Evolutionary conservation across 2,888 invertebrate genomes (phyloP), one percentile per base, ranked within the genome.

Genomic region (Ophion ventricosus): DNA sequence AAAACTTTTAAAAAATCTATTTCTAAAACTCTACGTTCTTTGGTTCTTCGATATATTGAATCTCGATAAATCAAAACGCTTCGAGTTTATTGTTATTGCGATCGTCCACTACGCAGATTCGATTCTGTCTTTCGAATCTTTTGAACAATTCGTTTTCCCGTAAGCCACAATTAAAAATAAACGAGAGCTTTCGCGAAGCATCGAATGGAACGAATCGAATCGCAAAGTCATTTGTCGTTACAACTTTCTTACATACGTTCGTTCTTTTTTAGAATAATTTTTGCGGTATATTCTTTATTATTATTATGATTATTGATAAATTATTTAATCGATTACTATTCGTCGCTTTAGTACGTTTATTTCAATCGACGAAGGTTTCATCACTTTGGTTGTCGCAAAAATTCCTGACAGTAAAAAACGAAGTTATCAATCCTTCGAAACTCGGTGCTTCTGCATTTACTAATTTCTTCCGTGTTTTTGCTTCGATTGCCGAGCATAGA

Each of bases 361-460:
- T 82, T 80, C 20, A 54, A 64, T 77, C 59, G 63, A 76, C 8
- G 66, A 78, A 78, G 77, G 70, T 74, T 74, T 72, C 70, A 86
- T 82, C 56, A 79, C 61, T 84, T 85, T 79, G 20, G 49, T 49
- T 23, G 43, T 75, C 56, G 40, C 56, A 17, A 26, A 49, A 26
- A 72, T 69, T 23, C 11, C 23, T 20, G 76, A 29, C 43, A 63
- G 26, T 57, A 54, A 56, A 35, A 20, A 29, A 74, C 26, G 69
- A 74, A 77, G 57, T 79, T n/a, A 84, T 84, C 78, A 56, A 72
- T 79, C 72, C 81, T 81, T 79, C 57, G 61, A 43, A 59, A 61
- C 56, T 56, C 73, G 57, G 43, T 82, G 86, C 67, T 85, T 86
- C 79, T 74, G 82, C 84, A 79, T 84, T 82, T 25, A 84, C 67